Percentiles rank a stretch among this genome's conserved stretches.
Evolutionary conservation across 2,888 invertebrate genomes (phyloP).

Genomic region (Endomychus coccineus): DNA sequence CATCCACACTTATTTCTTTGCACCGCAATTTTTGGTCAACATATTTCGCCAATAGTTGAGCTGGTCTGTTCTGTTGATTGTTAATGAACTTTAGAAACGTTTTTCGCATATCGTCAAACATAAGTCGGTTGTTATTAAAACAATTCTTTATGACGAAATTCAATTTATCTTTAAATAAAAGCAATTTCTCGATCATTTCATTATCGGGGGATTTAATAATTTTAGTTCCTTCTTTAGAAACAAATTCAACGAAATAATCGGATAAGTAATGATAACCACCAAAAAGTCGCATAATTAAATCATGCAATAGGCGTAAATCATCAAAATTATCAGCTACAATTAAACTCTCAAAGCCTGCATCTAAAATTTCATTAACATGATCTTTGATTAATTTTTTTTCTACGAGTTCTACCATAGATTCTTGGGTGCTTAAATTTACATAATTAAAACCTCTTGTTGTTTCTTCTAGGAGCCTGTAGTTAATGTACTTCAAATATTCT

Average conservation of each 20-base stretch:
- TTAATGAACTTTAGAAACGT: constrained; percentile 96
- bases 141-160: constrained; percentile 82
- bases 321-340: constrained; percentile 77
- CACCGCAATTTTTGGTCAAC: constrained; percentile 90
- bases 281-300: constrained; percentile 77
- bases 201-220: constrained; percentile 92
- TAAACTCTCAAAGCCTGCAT: constrained; percentile 81
- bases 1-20: constrained; percentile 94
- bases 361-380: constrained; percentile 76
- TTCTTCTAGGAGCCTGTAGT: constrained; percentile 84
- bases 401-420: constrained; percentile 58
- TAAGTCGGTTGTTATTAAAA: constrained; percentile 80
- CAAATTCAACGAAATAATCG: constrained; percentile 79
- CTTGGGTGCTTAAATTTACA: constrained; percentile 6
- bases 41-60: constrained; percentile 96
- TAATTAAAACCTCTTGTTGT: constrained; percentile 72
- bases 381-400: constrained; percentile 85
- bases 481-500: constrained; percentile 79
- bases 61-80: constrained; percentile 91
- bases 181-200: constrained; percentile 91
- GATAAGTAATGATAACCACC: constrained; percentile 78
- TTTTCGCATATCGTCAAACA: constrained; percentile 79
- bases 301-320: constrained; percentile 82
- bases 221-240: constrained; percentile 87
- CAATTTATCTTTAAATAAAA: constrained; percentile 93